Percentiles rank a stretch among this genome's conserved stretches.
phyloP scores from a whole-genome alignment of 2,113 vertebrate genomes.

The Scatophagus argus region DNA sequence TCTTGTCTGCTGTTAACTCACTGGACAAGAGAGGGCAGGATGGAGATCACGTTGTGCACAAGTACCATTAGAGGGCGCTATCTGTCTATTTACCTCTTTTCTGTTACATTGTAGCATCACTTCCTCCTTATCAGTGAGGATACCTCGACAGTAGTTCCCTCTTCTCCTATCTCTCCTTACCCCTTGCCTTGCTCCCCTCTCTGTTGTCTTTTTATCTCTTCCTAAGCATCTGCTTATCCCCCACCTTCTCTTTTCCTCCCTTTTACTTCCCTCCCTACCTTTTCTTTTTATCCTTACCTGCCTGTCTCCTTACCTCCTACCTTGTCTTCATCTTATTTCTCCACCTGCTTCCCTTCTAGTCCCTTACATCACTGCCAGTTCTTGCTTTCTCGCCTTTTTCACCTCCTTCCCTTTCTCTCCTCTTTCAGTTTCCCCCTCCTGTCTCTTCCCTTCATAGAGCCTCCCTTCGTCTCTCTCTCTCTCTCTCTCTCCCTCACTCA shows the following conservation, averaged over 20 bases:
- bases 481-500: constrained; percentile 45
- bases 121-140: constrained; percentile 53
- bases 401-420: constrained; percentile 30
- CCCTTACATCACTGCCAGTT: constrained; percentile 46
- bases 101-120: constrained; percentile 31
- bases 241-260: constrained; percentile 11
- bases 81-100: constrained; percentile 61
- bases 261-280: neutral
- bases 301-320: constrained; percentile 22
- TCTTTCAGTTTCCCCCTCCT: constrained; percentile 26
- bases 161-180: constrained; percentile 48
- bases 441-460: constrained; percentile 59
- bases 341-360: constrained; percentile 20
- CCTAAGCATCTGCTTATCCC: too few relatives aligned
- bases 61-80: constrained; percentile 72
- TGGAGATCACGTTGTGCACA: constrained; percentile 23
- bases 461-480: constrained; percentile 49
- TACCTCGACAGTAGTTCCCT: constrained; percentile 52
- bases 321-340: constrained; percentile 33
- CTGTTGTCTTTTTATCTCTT: too few relatives aligned
- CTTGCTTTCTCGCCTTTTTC: constrained; percentile 35
- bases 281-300: constrained; percentile 41
- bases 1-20: constrained; percentile 43
- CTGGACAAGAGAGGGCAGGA: constrained; percentile 48
- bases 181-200: too few relatives aligned